phyloP scores from a whole-genome alignment of 2,113 vertebrate species.

The Megatriorchis doriae region DNA sequence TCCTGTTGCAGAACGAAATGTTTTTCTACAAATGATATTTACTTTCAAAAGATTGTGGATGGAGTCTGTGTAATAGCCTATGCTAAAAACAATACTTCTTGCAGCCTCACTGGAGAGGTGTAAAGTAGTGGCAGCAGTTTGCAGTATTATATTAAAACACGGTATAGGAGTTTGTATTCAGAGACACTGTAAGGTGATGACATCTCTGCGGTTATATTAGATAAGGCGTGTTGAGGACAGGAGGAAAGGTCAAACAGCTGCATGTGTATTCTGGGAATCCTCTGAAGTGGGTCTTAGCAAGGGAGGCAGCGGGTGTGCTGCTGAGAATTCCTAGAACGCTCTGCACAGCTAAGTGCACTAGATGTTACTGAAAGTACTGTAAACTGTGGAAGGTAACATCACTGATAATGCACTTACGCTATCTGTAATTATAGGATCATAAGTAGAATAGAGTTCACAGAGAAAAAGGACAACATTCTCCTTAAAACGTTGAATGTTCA shows the following conservation, averaged over 20 bases:
- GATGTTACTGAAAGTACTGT: background rate
- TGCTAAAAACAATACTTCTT: background rate
- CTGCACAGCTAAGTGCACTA: background rate
- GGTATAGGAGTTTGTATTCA: background rate
- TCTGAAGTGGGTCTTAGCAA: background rate
- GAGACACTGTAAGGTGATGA: background rate
- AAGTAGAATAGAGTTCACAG: background rate
- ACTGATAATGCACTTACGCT: background rate
- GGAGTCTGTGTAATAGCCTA: background rate
- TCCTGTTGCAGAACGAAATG: background rate
- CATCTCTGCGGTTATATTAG: background rate
- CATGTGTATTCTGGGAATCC: conserved; percentile 10
- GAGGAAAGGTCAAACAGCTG: conserved; percentile 19
- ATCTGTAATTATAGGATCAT: background rate
- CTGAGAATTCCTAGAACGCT: background rate
- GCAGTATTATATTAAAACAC: background rate
- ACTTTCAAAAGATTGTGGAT: background rate
- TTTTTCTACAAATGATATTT: background rate
- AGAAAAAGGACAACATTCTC: background rate
- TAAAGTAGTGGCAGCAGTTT: background rate
- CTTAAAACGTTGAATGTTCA: background rate
- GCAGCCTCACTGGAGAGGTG: background rate
- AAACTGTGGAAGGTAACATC: background rate
- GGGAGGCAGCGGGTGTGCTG: background rate
- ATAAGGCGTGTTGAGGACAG: conserved; percentile 15